These are phyloP conservation scores for Bombus balteatus DNA, from an alignment of 1,140 invertebrate genomes.

Conservation along the genomic window DNA sequence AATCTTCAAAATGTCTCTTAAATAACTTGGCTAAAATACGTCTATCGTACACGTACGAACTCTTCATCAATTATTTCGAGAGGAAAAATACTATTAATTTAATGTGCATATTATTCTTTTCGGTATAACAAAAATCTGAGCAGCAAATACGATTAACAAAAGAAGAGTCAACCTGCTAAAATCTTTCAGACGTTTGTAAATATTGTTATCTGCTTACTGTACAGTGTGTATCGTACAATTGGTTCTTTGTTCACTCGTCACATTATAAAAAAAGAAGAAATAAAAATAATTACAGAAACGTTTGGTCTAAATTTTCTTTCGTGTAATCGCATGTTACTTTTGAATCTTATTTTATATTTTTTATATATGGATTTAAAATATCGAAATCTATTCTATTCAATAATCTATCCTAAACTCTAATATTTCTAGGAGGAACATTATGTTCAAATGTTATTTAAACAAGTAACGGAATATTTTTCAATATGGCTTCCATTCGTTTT, in stretches of 20 bases:
- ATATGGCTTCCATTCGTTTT: neutral
- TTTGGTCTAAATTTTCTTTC: neutral
- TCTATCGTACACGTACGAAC: conserved; percentile 14
- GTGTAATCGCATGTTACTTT: neutral
- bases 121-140: neutral
- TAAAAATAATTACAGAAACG: conserved; percentile 36
- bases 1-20: neutral
- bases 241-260: conserved; percentile 59
- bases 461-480: neutral
- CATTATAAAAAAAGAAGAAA: conserved; percentile 45
- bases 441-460: neutral
- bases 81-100: conserved; percentile 12
- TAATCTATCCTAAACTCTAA: neutral
- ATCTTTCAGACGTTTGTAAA: conserved; percentile 57
- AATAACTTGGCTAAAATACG: neutral
- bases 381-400: too few relatives aligned
- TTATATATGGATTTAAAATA: neutral
- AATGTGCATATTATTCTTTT: conserved; percentile 18
- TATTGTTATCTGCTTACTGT: conserved; percentile 63
- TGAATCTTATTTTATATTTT: neutral
- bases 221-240: conserved; percentile 63
- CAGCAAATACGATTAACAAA: conserved; percentile 28
- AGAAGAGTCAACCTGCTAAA: conserved; percentile 20
- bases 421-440: neutral
- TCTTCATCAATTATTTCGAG: conserved; percentile 32